Base-by-base conservation (phyloP, 1,140 invertebrate genomes). In the Caenorhabditis inopinata region DNA sequence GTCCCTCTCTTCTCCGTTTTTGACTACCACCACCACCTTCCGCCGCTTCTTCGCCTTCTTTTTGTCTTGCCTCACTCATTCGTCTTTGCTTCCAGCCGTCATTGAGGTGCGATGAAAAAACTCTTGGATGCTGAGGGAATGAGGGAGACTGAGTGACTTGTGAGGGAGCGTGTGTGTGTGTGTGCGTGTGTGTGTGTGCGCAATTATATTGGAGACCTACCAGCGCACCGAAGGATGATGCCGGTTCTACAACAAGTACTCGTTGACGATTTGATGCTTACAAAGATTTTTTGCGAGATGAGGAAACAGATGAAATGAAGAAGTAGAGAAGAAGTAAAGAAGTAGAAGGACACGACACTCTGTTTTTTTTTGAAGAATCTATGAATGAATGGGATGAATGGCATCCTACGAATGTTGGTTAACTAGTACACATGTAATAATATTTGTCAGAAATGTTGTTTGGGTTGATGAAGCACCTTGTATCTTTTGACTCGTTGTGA, bases 171-270 rank as follows among this genome's bases (percentile, higher is more conserved):
- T 42, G 14, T 42, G 38, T 42, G 38, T 68, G 27, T 68, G 58
- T 42, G 38, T 42, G 38, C 38, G 27, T 68, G 58, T 42, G 38
- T 42, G 5, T 68, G 27, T 68, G 58, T 68, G 58, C 58, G 58
- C 58, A 68, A 68, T 68, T 68, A 68, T 68, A 68, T 68, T 68
- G 58, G 23, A 68, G 58, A 32, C 58, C 58, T 68, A 38, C 32
- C 58, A 42, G 29, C 58, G 58, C 58, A 38, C 58, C 58, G 58
- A 68, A 68, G 58, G 58, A 68, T 68, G 58, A 68, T 68, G 58
- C 58, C 58, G 58, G 58, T 68, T 68, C 58, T 68, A 68, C 58
- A 68, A 68, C 58, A 68, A 68, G 58, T 68, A 68, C 58, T 68
- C 58, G 58, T 68, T 68, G 58, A 68, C 58, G 29, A 68, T 68